Conservation (phyloP, 2,113 vertebrate species). For the Tringa solitaria region DNA sequence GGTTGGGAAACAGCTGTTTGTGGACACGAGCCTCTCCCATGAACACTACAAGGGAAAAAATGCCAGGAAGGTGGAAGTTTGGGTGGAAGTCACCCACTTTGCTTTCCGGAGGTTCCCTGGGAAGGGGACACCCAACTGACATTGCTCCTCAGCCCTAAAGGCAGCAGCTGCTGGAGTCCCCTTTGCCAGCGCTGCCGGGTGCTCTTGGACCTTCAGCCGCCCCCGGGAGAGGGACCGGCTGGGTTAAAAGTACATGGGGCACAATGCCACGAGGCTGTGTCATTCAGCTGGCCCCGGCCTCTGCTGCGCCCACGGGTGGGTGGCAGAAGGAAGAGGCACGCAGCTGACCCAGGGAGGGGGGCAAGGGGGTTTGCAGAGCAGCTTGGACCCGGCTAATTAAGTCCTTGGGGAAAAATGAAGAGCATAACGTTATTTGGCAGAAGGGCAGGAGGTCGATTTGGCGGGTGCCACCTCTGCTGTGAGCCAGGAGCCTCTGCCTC, state of each 20-base stretch:
- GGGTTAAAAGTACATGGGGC: background rate
- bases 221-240: background rate
- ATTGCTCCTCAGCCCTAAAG: background rate
- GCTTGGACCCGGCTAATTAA: background rate
- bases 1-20: background rate
- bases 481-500: background rate
- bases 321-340: background rate
- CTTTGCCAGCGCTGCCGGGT: background rate
- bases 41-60: background rate
- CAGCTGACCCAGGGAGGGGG: background rate
- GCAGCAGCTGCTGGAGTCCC: background rate
- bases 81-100: background rate
- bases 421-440: background rate
- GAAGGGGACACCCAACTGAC: background rate
- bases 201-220: background rate
- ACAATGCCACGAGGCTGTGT: background rate
- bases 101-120: background rate
- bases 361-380: background rate
- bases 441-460: background rate
- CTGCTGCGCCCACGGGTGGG: background rate
- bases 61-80: background rate
- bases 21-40: background rate
- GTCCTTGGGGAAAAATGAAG: background rate
- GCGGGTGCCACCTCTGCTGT: background rate
- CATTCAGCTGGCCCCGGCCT: background rate